Base-by-base conservation (phyloP, 2,113 vertebrate genomes). In the Trematomus loennbergii region DNA sequence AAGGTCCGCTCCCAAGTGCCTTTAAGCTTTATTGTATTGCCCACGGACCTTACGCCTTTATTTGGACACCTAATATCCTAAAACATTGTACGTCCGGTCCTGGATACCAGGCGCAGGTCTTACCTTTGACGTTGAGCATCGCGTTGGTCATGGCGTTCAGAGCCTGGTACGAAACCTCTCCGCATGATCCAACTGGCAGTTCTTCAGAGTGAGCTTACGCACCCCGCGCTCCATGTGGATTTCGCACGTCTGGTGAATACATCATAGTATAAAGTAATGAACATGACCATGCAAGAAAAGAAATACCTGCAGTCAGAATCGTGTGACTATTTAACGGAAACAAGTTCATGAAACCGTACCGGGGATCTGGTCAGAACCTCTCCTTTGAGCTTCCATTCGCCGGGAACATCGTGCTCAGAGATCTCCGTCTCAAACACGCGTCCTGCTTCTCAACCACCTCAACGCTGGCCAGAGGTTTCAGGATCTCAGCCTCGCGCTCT, bases 381-480 rank as follows among this genome's bases (percentile, higher is more conserved):
- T 85, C 98, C 98, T 93, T 97, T 98, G 71, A 99, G 95, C 89
- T 99, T 99, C 98, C 98, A 99, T 89, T 99, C 95, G 59, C 97
- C 98, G 55, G 96, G 94, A 89, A 99, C 60, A 65, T 99, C 98
- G 0, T 94, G 95, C 78, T 99, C 97, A 5, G 97, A 98, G 91
- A 99, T 99, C 92, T 99, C 98, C 2, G 97, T 95, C 75, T 98
- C 97, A 91, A 99, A 99, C 84, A 61, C 92, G 97, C 97, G n/a
- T 96, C 97, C 85, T 97, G 95, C 87, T 98, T 99, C 92, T 99
- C 98, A 5, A 95, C 94, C 79, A 99, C 92, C 52, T 97, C 98
- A 63, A 98, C 95, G 55, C 98, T 97, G 69, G 95, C 93, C 89
- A 99, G 91, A 1, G 97, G 97, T 86, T 96, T 98, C 81, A 99